Conservation (phyloP, 2,797 vertebrate genomes). For the Tokudaia muenninki region DNA sequence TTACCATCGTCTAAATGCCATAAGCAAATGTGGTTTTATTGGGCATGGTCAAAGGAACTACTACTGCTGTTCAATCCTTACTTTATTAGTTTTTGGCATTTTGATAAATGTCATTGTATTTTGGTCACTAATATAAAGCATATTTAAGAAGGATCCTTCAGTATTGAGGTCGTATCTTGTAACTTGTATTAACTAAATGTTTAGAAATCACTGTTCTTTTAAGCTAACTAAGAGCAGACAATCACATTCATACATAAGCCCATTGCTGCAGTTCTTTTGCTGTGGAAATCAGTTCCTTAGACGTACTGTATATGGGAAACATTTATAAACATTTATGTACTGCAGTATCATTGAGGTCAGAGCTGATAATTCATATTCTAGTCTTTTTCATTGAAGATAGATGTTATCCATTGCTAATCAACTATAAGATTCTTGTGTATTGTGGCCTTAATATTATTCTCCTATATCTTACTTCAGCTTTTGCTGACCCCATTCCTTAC, state of each 20-base stretch:
- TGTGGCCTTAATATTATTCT: not conserved
- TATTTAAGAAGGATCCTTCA: not conserved
- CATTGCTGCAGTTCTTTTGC: slow-evolving; percentile 2
- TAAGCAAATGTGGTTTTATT: slow-evolving; percentile 23
- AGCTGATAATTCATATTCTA: not conserved
- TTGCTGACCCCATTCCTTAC: not conserved
- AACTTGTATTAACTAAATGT: not conserved
- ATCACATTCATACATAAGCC: not conserved
- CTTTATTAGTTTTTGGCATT: slow-evolving; percentile 16
- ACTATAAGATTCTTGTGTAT: not conserved
- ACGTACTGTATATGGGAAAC: not conserved
- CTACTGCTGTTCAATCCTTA: not conserved
- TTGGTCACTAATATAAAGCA: slow-evolving; percentile 39
- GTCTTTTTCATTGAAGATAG: slow-evolving; percentile 14
- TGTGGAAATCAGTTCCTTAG: slow-evolving; percentile 61
- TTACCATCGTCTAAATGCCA: not conserved
- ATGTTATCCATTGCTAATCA: not conserved
- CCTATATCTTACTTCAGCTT: not conserved
- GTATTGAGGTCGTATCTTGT: not conserved
- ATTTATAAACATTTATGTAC: not conserved
- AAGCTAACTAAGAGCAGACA: not conserved
- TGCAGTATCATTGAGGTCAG: not conserved
- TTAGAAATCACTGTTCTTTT: slow-evolving; percentile 14
- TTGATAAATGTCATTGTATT: not conserved
- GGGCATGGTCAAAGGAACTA: slow-evolving; percentile 18